Conservation (phyloP, 2,113 vertebrate species). For the Hystrix cristata region DNA sequence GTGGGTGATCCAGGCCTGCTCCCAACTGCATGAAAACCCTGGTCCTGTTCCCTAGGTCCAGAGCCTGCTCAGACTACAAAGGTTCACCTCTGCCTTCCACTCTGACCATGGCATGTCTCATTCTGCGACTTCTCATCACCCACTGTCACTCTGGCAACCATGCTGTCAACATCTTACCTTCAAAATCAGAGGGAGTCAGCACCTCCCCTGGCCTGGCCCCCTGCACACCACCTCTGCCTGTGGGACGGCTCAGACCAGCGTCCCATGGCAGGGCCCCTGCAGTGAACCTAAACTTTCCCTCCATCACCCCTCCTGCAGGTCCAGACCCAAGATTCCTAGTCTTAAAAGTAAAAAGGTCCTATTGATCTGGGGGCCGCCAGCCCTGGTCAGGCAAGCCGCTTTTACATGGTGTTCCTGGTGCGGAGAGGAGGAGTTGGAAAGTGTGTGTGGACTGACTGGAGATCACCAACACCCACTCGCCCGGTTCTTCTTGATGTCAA, state of each 20-base stretch:
- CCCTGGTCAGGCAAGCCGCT: background rate
- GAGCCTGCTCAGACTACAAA: background rate
- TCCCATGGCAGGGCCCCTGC: background rate
- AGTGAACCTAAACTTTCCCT: background rate
- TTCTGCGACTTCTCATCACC: background rate
- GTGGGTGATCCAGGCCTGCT: background rate
- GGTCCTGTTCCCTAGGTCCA: background rate
- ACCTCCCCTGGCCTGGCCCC: background rate
- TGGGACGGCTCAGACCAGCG: background rate
- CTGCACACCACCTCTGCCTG: background rate
- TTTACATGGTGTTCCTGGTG: fast-evolving
- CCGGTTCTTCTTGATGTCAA: slow-evolving; percentile 71
- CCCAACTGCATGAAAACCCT: background rate
- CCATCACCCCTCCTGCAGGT: background rate
- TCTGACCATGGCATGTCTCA: background rate
- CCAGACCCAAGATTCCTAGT: background rate
- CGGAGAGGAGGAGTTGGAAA: background rate
- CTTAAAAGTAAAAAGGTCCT: background rate
- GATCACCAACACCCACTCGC: background rate
- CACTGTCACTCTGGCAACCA: too few species aligned
- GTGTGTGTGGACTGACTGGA: background rate
- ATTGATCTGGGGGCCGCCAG: fast-evolving
- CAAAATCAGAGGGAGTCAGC: background rate
- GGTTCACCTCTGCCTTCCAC: background rate
- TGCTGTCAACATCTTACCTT: background rate